Conservation (phyloP, 2,113 vertebrate genomes). For the Peromyscus polionotus region DNA sequence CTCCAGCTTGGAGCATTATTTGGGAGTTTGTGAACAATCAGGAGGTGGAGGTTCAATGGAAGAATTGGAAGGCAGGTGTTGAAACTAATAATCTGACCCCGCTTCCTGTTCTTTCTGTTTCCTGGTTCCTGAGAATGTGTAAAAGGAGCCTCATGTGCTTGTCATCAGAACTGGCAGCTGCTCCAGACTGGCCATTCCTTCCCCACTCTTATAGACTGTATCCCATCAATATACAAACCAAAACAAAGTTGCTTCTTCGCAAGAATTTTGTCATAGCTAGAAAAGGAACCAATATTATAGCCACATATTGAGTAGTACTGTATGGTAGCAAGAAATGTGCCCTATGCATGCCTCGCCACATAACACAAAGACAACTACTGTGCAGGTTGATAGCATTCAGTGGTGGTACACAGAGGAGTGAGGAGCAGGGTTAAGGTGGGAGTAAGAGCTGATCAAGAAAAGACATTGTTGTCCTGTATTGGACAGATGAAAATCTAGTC, state of each 20-base stretch:
- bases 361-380: too few relatives aligned
- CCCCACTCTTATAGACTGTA: not conserved
- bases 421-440: not conserved
- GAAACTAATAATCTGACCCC: too few relatives aligned
- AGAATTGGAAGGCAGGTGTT: not conserved
- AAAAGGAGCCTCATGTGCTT: not conserved
- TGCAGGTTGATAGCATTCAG: not conserved
- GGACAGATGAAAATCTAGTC: not conserved
- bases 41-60: not conserved
- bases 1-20: not conserved
- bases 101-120: too few relatives aligned
- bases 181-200: not conserved
- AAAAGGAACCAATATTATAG: not conserved
- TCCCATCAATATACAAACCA: not conserved
- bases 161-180: not conserved
- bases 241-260: not conserved
- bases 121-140: not conserved
- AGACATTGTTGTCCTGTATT: not conserved
- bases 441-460: not conserved
- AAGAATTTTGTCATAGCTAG: not conserved
- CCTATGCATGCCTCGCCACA: not conserved
- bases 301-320: not conserved
- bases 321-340: not conserved
- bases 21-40: not conserved
- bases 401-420: not conserved